Conservation (phyloP, 2,797 vertebrate species). For the Lycodopsis pacificus region DNA sequence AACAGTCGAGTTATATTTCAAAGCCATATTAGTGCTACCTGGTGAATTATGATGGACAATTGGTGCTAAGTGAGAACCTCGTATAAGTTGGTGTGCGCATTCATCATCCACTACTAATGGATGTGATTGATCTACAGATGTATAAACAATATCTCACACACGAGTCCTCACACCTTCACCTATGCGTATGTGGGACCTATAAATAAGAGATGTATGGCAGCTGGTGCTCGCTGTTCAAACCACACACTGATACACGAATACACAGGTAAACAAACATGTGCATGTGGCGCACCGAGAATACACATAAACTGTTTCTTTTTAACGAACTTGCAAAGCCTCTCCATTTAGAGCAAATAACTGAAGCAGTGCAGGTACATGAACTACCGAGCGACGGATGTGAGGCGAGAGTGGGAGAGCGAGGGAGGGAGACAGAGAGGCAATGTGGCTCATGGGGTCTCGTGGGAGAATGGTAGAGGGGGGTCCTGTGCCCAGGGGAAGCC, state of each 20-base stretch:
- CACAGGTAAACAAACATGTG: constrained; percentile 51
- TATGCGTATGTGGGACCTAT: constrained; percentile 54
- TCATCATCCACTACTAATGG: constrained; percentile 26
- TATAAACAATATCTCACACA: constrained; percentile 16
- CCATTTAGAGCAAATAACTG: constrained; percentile 6
- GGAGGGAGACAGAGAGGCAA: constrained; percentile 45
- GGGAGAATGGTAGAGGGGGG: constrained; percentile 61
- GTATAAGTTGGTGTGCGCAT: neutral
- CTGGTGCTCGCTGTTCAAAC: constrained; percentile 62
- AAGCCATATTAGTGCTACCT: constrained; percentile 40
- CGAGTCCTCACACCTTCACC: constrained; percentile 49
- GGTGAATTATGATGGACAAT: constrained; percentile 53
- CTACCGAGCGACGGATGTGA: constrained; percentile 27
- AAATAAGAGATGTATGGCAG: constrained; percentile 74
- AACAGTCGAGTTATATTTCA: constrained; percentile 31
- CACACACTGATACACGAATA: constrained; percentile 46
- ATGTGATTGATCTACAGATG: constrained; percentile 43
- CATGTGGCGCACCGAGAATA: neutral
- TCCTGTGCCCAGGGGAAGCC: constrained; percentile 71
- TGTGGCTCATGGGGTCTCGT: constrained; percentile 53
- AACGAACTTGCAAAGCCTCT: constrained; percentile 3
- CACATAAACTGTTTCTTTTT: constrained; percentile 2
- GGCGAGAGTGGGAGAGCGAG: constrained; percentile 18
- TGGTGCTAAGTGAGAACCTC: constrained; percentile 26
- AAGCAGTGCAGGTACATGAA: constrained; percentile 24